Conservation (phyloP, 2,113 vertebrate genomes). For the Opisthocomus hoazin region DNA sequence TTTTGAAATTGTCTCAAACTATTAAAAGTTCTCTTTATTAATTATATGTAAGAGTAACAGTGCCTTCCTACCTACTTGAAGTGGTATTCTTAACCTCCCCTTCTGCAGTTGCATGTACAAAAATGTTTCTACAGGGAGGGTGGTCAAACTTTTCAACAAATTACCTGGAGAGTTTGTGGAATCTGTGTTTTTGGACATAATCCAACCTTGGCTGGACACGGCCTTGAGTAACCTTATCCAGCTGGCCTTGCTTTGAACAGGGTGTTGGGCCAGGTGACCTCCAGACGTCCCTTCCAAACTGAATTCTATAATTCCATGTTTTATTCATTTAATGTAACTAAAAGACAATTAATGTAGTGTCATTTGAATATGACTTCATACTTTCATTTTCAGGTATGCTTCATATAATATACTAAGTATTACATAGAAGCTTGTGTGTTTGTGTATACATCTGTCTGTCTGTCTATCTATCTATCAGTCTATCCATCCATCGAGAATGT, state of each 20-base stretch:
- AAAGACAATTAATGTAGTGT: neutral
- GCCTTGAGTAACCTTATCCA: neutral
- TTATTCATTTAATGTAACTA: neutral
- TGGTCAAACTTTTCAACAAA: neutral
- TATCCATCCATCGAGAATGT: neutral
- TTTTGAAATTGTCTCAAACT: neutral
- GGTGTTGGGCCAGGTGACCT: neutral
- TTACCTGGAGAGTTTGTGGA: neutral
- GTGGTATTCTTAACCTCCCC: neutral
- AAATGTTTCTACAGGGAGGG: neutral
- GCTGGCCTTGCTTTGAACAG: neutral
- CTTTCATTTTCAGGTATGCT: neutral
- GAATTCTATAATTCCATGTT: neutral
- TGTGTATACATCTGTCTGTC: neutral
- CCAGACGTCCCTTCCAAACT: neutral
- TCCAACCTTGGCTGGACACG: neutral
- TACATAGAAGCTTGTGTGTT: neutral
- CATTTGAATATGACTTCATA: neutral
- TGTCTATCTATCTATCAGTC: no score
- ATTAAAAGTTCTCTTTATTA: neutral
- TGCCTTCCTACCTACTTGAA: neutral
- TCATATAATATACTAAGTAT: neutral
- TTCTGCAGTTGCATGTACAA: neutral
- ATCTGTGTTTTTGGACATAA: neutral
- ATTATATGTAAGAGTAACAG: neutral